Conservation (phyloP, 2,797 vertebrate genomes). For the Selene dorsalis region DNA sequence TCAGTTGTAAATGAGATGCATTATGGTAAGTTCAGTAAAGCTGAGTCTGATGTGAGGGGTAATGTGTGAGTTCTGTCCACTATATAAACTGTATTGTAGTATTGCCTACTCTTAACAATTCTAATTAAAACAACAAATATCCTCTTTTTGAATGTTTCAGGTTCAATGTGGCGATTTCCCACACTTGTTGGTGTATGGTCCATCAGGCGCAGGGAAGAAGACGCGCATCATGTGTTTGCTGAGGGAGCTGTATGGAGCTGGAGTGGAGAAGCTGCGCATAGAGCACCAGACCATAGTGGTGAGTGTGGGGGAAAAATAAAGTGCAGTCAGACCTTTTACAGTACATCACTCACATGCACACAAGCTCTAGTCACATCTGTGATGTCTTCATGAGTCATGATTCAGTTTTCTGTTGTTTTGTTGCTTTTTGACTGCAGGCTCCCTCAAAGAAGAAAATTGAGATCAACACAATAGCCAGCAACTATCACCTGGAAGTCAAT, state of each 20-base stretch:
- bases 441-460: slow-evolving; percentile 99
- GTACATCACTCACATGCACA: background rate
- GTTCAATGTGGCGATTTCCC: slow-evolving; percentile 97
- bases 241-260: slow-evolving; percentile 93
- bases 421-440: slow-evolving; percentile 79
- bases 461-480: slow-evolving; percentile 98
- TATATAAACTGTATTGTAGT: background rate
- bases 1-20: too few species aligned
- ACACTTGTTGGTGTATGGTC: slow-evolving; percentile 95
- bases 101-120: background rate
- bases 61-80: background rate
- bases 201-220: slow-evolving; percentile 97
- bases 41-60: background rate
- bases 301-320: slow-evolving; percentile 21
- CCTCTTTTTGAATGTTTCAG: slow-evolving; percentile 73
- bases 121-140: background rate
- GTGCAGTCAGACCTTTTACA: background rate
- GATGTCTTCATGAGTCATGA: background rate
- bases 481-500: slow-evolving; percentile 98
- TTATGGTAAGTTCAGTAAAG: too few species aligned
- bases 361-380: background rate
- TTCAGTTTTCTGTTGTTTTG: background rate
- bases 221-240: slow-evolving; percentile 98
- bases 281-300: slow-evolving; percentile 96
- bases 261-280: slow-evolving; percentile 97